phyloP scores from a whole-genome alignment of 2,888 invertebrate genomes.

The Piscicola geometra region DNA sequence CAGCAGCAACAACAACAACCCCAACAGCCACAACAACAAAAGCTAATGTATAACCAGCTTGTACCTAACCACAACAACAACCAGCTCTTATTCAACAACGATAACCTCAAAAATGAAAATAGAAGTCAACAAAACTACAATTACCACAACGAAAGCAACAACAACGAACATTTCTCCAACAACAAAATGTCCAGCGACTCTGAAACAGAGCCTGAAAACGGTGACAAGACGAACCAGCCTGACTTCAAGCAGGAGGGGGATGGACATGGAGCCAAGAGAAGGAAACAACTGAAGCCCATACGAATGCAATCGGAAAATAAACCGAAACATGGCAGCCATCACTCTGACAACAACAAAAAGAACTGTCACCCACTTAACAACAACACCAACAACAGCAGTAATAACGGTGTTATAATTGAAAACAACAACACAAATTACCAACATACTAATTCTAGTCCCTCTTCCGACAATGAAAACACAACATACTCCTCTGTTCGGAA shows the following conservation, averaged over 20 bases:
- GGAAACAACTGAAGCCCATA: constrained; percentile 29
- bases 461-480: not conserved
- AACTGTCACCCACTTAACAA: not conserved
- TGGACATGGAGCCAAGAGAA: constrained; percentile 2
- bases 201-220: constrained; percentile 25
- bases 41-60: not conserved
- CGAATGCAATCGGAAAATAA: constrained; percentile 16
- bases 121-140: not conserved
- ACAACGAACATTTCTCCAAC: not conserved
- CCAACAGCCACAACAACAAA: constrained; percentile 23
- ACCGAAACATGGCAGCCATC: not conserved
- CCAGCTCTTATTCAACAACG: constrained; percentile 7
- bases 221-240: not conserved
- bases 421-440: not conserved
- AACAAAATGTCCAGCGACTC: constrained; percentile 29
- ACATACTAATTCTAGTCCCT: not conserved
- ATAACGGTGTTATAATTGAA: not conserved
- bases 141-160: not conserved
- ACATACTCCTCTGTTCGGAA: not conserved
- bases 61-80: constrained; percentile 10
- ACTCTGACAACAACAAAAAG: not conserved
- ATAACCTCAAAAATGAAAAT: not conserved
- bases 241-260: constrained; percentile 23
- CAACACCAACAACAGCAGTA: not conserved
- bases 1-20: constrained; percentile 27